These are phyloP conservation scores for Psylliodes chrysocephalus DNA, from an alignment of 2,888 invertebrate species.

Conservation along the genomic window DNA sequence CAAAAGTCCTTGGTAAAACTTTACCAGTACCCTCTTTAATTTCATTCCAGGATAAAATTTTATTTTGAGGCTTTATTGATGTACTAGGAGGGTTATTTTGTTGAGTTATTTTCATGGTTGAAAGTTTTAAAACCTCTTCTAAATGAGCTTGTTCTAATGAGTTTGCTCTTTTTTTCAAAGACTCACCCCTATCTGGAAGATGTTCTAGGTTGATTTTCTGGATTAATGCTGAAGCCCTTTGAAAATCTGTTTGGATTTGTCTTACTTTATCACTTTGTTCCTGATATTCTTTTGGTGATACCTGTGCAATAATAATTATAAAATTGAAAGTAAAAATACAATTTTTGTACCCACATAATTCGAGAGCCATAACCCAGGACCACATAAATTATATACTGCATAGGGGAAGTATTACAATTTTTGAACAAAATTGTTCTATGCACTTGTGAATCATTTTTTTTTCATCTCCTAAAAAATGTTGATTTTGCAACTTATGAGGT, in stretches of 20 bases:
- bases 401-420: too few species aligned
- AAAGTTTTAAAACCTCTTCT: conserved; percentile 65
- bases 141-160: conserved; percentile 64
- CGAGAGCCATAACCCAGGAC: too few species aligned
- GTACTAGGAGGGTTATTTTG: conserved; percentile 43
- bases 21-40: conserved; percentile 67
- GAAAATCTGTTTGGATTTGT: conserved; percentile 39
- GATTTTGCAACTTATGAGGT: too few species aligned
- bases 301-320: too few species aligned
- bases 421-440: too few species aligned
- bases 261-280: conserved; percentile 35
- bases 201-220: conserved; percentile 55
- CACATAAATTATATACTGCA: too few species aligned
- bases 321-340: too few species aligned
- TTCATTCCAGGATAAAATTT: conserved; percentile 66
- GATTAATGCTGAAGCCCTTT: conserved; percentile 43
- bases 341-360: too few species aligned
- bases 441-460: too few species aligned
- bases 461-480: too few species aligned
- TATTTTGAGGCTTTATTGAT: too few species aligned
- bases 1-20: conserved; percentile 70
- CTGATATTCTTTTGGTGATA: conserved; percentile 25
- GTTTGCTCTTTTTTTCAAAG: conserved; percentile 66
- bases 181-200: conserved; percentile 74
- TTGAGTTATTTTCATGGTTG: conserved; percentile 65